A percentile compares a stretch with the other conserved stretches of the same genome.
Evolutionary conservation across 2,888 invertebrate genomes (phyloP).

Genomic region (Noctua janthe): DNA sequence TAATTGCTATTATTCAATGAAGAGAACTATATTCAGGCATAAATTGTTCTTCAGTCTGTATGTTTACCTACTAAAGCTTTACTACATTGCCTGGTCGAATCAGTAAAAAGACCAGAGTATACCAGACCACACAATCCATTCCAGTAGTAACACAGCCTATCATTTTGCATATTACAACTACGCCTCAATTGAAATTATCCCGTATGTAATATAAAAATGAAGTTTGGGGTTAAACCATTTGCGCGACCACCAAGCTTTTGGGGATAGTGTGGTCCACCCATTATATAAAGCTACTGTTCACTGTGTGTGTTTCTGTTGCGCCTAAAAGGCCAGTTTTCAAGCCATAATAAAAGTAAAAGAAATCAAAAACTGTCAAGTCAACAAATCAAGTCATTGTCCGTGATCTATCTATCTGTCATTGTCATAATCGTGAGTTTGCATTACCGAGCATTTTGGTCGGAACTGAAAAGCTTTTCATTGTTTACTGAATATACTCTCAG

Average conservation of each 20-base stretch:
- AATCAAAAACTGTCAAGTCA: constrained; percentile 46
- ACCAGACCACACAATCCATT: not conserved
- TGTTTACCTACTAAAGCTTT: not conserved
- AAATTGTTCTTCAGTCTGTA: not conserved
- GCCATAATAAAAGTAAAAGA: not conserved
- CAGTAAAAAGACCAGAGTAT: not conserved
- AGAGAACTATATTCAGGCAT: not conserved
- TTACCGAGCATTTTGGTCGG: constrained; percentile 45
- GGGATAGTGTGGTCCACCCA: not conserved
- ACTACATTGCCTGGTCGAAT: not conserved
- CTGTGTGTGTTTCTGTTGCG: too few species aligned
- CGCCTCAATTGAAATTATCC: not conserved
- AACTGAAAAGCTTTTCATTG: constrained; percentile 45
- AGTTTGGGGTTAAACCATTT: not conserved
- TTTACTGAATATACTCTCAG: constrained; percentile 46
- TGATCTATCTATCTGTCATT: constrained; percentile 44
- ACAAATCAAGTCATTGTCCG: constrained; percentile 48
- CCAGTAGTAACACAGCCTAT: not conserved
- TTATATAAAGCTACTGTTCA: not conserved
- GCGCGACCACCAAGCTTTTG: not conserved
- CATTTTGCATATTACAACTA: not conserved
- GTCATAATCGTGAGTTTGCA: constrained; percentile 70
- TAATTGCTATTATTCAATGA: not conserved
- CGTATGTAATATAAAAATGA: not conserved
- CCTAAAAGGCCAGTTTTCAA: not conserved